Base-by-base conservation (phyloP, 2,113 vertebrate species). In the Physeter macrocephalus region DNA sequence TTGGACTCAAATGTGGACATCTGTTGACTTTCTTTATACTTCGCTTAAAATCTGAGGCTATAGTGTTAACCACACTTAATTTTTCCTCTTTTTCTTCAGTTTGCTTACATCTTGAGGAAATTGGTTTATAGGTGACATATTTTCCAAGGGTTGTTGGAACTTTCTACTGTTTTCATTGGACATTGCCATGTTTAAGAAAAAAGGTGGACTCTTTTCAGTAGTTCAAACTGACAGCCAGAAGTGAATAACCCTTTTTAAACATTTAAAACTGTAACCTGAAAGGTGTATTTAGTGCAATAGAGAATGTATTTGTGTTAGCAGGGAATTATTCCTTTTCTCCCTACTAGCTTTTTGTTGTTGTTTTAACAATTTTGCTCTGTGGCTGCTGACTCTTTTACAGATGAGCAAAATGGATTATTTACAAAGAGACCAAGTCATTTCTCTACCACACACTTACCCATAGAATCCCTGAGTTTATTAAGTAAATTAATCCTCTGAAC, bases 161-260 rank as follows among this genome's bases (percentile, higher is more conserved):
- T 49, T 36, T 57, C 62, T 69, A 66, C n/a, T 49, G 80, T 92
- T 95, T 95, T 67, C 34, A 59, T 87, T 93, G n/a, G 23, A 96
- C 59, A 90, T 86, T 46, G 31, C 61, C 34, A n/a, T 67, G 20
- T 29, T 34, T 72, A 23, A 62, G 25, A 36, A 82, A 82, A 71
- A 34, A 36, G 13, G 23, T 78, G 31, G 93, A 83, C 71, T 20
- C 0, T 43, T 89, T 94, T 64, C 49, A 78, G 1, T 93, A 96
- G 96, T 81, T 87, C 21, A 74, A 39, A 93, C 66, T 91, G 64
- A n/a, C 25, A 78, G 21, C 52, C 71, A 93, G 81, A 94, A 93
- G 90, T 66, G 81, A 43, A 84, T 69, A 54, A 67, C 31, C 90
- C 31, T 29, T 67, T 72, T 94, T 61, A 90, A 72, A 23, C 3